phyloP scores from a whole-genome alignment of 2,113 vertebrate genomes.

The Amphiprion percula region DNA sequence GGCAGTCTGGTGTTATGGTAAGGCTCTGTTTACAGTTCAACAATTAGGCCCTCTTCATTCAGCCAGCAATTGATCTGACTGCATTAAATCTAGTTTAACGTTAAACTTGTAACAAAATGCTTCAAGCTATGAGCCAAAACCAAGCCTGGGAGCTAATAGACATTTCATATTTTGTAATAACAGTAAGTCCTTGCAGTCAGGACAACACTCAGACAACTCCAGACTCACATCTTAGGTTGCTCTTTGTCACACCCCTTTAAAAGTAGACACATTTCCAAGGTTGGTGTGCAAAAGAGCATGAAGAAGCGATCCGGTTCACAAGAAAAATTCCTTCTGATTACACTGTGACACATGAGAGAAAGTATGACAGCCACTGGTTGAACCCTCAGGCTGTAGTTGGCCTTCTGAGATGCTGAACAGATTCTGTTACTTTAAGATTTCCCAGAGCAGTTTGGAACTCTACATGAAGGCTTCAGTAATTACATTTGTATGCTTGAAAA shows the following conservation, averaged over 20 bases:
- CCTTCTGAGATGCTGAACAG: not conserved
- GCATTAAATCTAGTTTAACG: not conserved
- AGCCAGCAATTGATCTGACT: not conserved
- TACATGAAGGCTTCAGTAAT: not conserved
- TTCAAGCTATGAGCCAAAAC: constrained; percentile 4
- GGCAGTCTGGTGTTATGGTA: no score
- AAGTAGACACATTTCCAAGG: not conserved
- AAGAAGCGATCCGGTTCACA: not conserved
- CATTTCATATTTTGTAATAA: not conserved
- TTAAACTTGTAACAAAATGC: not conserved
- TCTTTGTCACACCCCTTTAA: not conserved
- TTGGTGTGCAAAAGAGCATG: not conserved
- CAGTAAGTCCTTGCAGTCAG: not conserved
- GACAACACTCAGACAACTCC: not conserved
- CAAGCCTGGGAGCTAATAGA: not conserved
- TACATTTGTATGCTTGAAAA: no score
- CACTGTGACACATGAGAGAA: not conserved
- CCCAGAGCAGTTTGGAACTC: not conserved
- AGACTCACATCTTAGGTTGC: not conserved
- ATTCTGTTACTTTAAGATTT: not conserved
- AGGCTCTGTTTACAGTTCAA: not conserved
- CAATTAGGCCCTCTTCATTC: not conserved
- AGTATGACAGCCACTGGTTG: not conserved
- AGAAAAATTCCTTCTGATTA: constrained; percentile 8
- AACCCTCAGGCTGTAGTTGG: not conserved